A percentile compares a stretch with the other conserved stretches of the same genome.
Evolutionary conservation across 2,113 vertebrate species (phyloP).

Genomic region (Cisticola juncidis): DNA sequence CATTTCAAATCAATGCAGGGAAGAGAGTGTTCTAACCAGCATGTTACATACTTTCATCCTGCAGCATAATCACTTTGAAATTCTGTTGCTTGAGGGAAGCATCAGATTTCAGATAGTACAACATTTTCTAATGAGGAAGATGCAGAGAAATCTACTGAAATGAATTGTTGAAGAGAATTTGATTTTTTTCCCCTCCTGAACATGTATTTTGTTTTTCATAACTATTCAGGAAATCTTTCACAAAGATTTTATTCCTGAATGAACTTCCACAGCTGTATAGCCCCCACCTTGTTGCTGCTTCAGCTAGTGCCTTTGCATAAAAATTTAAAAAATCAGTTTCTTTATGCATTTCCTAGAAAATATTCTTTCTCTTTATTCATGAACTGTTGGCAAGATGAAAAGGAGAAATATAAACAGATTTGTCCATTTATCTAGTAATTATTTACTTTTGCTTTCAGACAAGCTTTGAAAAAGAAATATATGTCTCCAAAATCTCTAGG

Average conservation of each 20-base stretch:
- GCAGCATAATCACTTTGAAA: conserved; percentile 26
- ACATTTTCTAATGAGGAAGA: background rate
- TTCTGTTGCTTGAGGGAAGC: conserved; percentile 27
- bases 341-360: background rate
- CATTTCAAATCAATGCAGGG: conserved; percentile 8
- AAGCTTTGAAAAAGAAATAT: background rate
- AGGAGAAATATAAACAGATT: background rate
- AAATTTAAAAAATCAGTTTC: background rate
- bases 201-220: background rate
- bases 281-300: background rate
- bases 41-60: background rate
- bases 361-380: background rate
- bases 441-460: background rate
- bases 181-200: background rate
- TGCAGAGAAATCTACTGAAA: background rate
- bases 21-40: background rate
- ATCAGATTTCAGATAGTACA: background rate
- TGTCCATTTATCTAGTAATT: background rate
- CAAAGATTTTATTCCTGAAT: conserved; percentile 4
- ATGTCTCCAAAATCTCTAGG: background rate
- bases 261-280: background rate
- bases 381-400: background rate
- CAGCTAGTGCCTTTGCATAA: background rate
- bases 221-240: background rate
- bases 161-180: conserved; percentile 17